Evolutionary conservation across 2,888 invertebrate species (phyloP).

Genomic region (Hydroisotoma schaefferi): DNA sequence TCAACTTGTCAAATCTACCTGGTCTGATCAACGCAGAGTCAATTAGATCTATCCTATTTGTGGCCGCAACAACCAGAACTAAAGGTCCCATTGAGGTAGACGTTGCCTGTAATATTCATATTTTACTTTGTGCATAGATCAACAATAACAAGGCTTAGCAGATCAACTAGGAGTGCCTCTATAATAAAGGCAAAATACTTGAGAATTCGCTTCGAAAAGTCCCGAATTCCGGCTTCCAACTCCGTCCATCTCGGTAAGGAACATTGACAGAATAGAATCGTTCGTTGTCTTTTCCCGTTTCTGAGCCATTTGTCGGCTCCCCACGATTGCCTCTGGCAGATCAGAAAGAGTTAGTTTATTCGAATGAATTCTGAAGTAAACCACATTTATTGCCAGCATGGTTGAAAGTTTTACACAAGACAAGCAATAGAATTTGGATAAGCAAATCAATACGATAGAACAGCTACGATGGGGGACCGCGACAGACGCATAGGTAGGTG

Average conservation of each 20-base stretch:
- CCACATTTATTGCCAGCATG: too few relatives aligned
- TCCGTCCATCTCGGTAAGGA: slow-evolving; percentile 66
- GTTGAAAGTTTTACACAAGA: too few relatives aligned
- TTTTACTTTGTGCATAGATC: too few relatives aligned
- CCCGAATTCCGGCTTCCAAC: slow-evolving; percentile 53
- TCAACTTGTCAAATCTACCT: slow-evolving; percentile 62
- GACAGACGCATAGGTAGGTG: too few relatives aligned
- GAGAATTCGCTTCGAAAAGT: not conserved
- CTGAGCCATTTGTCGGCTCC: slow-evolving; percentile 49
- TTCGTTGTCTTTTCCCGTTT: slow-evolving; percentile 48
- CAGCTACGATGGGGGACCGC: too few relatives aligned
- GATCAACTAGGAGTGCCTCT: too few relatives aligned
- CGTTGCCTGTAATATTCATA: slow-evolving; percentile 4
- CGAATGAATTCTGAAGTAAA: slow-evolving; percentile 8
- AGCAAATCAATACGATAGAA: too few relatives aligned
- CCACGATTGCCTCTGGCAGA: slow-evolving; percentile 53
- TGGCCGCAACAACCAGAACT: slow-evolving; percentile 63
- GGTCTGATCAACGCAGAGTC: slow-evolving; percentile 63
- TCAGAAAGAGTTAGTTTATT: slow-evolving; percentile 5
- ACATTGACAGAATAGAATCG: slow-evolving; percentile 60
- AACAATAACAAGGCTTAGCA: too few relatives aligned
- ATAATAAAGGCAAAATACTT: too few relatives aligned
- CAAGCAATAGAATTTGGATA: slow-evolving; percentile 18
- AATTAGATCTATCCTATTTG: slow-evolving; percentile 63
- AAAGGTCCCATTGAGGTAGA: slow-evolving; percentile 39